Percentiles rank a stretch among this genome's conserved stretches.
phyloP scores from a whole-genome alignment of 2,113 vertebrate genomes.

The Canis aureus region DNA sequence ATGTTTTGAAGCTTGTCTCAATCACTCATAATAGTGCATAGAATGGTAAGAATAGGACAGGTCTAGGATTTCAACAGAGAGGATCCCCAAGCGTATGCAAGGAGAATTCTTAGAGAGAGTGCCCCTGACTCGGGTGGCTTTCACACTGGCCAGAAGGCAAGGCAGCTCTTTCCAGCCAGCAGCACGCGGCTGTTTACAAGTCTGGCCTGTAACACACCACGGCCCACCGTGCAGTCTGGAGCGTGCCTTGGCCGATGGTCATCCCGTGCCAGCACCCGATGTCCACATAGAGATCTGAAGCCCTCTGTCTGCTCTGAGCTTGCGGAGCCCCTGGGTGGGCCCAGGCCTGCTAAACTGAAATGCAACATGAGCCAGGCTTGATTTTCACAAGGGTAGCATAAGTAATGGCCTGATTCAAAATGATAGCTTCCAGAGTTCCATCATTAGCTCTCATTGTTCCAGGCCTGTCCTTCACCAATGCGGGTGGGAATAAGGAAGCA shows the following conservation, averaged over 20 bases:
- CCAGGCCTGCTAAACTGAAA: background rate
- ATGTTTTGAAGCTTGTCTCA: background rate
- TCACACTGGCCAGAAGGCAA: background rate
- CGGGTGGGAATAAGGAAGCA: slow-evolving; percentile 47
- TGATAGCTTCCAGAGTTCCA: slow-evolving; percentile 64
- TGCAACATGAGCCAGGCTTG: background rate
- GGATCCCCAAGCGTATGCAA: background rate
- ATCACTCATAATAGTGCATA: background rate
- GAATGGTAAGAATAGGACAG: background rate
- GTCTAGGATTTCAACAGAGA: slow-evolving; percentile 26
- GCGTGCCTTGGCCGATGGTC: background rate
- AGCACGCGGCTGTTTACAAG: background rate
- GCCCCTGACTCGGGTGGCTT: background rate
- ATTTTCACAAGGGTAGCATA: slow-evolving; percentile 28
- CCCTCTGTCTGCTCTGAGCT: background rate
- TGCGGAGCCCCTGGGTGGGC: background rate
- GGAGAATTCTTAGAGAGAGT: background rate
- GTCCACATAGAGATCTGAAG: background rate
- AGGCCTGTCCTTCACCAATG: background rate
- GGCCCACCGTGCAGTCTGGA: background rate
- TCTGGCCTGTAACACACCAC: rapidly evolving
- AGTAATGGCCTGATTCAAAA: slow-evolving; percentile 64
- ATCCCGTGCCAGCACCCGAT: background rate
- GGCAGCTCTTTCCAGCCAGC: background rate
- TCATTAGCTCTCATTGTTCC: slow-evolving; percentile 78